Base-by-base conservation (phyloP, 2,888 invertebrate genomes). In the Phengaris alcon region DNA sequence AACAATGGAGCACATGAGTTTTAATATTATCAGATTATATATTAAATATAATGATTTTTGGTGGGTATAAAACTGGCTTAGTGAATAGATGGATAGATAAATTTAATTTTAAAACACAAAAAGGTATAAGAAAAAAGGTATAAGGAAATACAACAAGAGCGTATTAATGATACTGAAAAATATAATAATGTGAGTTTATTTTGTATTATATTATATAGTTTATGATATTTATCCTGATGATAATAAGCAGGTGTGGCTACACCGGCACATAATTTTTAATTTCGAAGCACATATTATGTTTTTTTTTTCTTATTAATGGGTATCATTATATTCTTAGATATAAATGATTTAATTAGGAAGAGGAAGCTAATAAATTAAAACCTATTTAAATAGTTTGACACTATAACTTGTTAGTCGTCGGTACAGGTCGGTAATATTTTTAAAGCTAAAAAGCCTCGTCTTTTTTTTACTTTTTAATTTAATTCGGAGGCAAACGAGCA, bases 231-330 rank as follows among this genome's bases (percentile, higher is more conserved):
- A 44, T 64, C 64, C 35, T 64, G 12, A 64, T 13, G 12, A 9
- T 35, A 35, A 9, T 35, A 35, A 64, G 64, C 64, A 44, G 64
- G 64, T 64, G 64, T 6, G 12, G 12, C 12, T 35, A 64, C 64
- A 64, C 64, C 64, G 35, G 64, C 64, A 64, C 59, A 59, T 59
- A 15, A 59, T 22, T 59, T 59, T 22, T 4, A 59, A 59, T 22
- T 59, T 59, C 4, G 10, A 59, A 22, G 15, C 59, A 10, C 9
- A 59, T 22, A 6, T 48, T 48, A 3, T 57, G 35, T 3, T 35
- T 35, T 35, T 35, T 35, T 59, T 22, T 59, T 59, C 22, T 3
- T 59, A 22, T 59, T 22, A 15, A 59, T 22, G 22, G 59, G 22
- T 59, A 59, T 22, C 22, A 1, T 22, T 22, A 22, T 46, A 46